Percentiles rank a stretch among this genome's conserved stretches.
These are phyloP conservation scores for Promerops cafer DNA, from an alignment of 2,113 vertebrate genomes.

Conservation along the genomic window DNA sequence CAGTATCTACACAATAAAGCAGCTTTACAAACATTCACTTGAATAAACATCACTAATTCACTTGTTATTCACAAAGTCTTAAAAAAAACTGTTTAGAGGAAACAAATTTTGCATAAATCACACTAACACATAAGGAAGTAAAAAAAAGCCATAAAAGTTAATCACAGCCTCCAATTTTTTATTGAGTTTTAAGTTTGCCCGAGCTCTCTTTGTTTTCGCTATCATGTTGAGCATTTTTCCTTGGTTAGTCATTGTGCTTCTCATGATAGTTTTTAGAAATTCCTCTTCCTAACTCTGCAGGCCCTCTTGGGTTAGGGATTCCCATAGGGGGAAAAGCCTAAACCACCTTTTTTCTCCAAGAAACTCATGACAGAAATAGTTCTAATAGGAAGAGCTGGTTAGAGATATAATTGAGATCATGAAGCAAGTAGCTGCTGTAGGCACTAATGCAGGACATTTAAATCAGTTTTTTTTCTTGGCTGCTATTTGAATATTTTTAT, in stretches of 20 bases:
- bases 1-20: constrained; percentile 8
- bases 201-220: background rate
- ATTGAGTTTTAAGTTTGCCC: background rate
- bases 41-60: background rate
- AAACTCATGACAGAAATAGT: background rate
- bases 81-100: background rate
- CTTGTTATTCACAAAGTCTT: background rate
- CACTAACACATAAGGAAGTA: background rate
- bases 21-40: background rate
- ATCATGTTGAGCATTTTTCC: background rate
- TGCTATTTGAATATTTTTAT: background rate
- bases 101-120: background rate
- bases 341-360: accelerated
- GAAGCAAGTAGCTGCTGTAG: background rate
- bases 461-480: background rate
- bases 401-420: background rate
- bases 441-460: background rate
- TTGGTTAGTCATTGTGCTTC: background rate
- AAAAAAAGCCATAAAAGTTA: background rate
- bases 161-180: background rate
- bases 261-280: background rate
- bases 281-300: background rate
- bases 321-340: accelerated
- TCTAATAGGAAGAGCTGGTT: background rate
- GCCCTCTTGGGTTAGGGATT: background rate